A percentile compares a stretch with the other conserved stretches of the same genome.
Evolutionary conservation across 2,797 vertebrate genomes (phyloP).

Genomic region (Prunella strophiata): DNA sequence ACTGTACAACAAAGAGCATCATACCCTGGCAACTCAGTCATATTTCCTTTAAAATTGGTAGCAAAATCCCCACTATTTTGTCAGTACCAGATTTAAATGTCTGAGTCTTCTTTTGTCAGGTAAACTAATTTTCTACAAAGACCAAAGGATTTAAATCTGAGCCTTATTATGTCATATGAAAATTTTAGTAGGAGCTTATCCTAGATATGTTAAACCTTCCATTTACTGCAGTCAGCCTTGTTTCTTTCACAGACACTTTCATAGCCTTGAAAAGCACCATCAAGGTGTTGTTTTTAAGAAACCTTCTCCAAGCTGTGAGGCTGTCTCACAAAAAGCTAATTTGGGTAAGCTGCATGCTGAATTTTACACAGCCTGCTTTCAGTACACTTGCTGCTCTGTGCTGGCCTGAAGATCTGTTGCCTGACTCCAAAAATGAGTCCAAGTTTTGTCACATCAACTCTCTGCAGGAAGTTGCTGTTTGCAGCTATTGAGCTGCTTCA

Average conservation of each 20-base stretch:
- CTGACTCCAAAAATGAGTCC: not conserved
- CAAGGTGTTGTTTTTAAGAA: not conserved
- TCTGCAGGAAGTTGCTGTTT: slow-evolving; percentile 39
- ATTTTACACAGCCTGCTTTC: not conserved
- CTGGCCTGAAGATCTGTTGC: slow-evolving; percentile 1
- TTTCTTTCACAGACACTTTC: not conserved
- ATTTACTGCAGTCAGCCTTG: not conserved
- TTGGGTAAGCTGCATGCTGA: not conserved
- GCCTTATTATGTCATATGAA: not conserved
- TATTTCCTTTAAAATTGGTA: not conserved
- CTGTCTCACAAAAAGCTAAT: not conserved
- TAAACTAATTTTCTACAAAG: slow-evolving; percentile 12
- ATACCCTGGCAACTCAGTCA: not conserved
- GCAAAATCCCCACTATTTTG: not conserved
- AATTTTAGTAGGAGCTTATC: slow-evolving; percentile 12
- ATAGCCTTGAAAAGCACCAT: not conserved
- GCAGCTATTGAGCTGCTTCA: slow-evolving; percentile 51
- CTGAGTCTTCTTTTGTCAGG: not conserved
- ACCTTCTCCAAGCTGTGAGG: not conserved
- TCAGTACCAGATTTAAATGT: not conserved
- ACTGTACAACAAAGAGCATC: not conserved
- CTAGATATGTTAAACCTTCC: not conserved
- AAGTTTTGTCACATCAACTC: slow-evolving; percentile 37
- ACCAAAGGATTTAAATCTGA: not conserved
- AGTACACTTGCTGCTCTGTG: not conserved